Conservation (phyloP, 1,140 invertebrate genomes). For the Eubasilissa regina region DNA sequence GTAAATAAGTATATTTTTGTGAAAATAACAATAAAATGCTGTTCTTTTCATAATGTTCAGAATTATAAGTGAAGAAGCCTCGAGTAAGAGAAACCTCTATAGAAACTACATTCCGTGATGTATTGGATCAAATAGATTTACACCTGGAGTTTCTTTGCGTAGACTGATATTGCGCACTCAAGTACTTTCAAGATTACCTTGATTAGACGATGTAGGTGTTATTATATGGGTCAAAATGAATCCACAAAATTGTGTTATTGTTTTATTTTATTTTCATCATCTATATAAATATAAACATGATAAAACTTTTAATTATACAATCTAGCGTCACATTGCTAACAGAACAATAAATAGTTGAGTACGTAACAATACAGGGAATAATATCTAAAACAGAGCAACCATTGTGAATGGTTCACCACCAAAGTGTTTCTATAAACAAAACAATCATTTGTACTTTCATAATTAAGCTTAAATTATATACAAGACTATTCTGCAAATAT, state of each 20-base stretch:
- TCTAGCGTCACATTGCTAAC: conserved; percentile 54
- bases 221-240: conserved; percentile 2
- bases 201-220: neutral
- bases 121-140: too few species aligned
- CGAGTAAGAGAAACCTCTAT: too few species aligned
- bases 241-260: conserved; percentile 20
- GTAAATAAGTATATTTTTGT: too few species aligned
- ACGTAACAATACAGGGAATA: conserved; percentile 51
- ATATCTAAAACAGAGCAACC: conserved; percentile 51
- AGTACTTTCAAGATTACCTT: too few species aligned
- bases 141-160: too few species aligned
- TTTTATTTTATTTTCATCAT: conserved; percentile 52
- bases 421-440: conserved; percentile 56
- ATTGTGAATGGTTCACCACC: conserved; percentile 31
- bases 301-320: conserved; percentile 54
- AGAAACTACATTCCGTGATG: too few species aligned
- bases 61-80: too few species aligned
- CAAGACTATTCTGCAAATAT: conserved; percentile 28
- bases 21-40: too few species aligned
- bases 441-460: conserved; percentile 60
- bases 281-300: conserved; percentile 58
- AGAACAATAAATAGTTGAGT: conserved; percentile 58
- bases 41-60: too few species aligned
- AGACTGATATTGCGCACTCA: too few species aligned
- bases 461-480: conserved; percentile 55